A percentile compares a stretch with the other conserved stretches of the same genome.
Evolutionary conservation across 2,113 vertebrate species (phyloP).

Genomic region (Sturnira hondurensis): DNA sequence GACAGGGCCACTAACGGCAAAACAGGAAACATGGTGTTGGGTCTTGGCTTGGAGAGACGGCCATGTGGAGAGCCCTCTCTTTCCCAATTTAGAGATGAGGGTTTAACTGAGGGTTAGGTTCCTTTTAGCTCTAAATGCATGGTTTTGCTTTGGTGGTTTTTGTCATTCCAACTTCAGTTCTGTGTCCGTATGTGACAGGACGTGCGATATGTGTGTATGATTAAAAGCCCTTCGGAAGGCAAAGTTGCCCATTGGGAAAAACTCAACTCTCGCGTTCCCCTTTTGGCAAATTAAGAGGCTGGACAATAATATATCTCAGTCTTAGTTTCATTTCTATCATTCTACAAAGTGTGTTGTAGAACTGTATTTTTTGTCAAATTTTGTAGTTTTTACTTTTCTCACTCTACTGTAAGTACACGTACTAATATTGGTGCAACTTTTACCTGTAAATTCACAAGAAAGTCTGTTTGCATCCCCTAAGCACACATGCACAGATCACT

Average conservation of each 20-base stretch:
- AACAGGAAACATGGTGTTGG: not conserved
- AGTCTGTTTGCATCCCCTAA: not conserved
- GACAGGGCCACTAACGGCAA: not conserved
- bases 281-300: not conserved
- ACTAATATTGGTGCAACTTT: not conserved
- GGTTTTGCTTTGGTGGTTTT: not conserved
- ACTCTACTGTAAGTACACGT: not conserved
- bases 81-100: not conserved
- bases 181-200: accelerated
- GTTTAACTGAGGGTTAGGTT: not conserved
- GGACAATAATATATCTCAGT: not conserved
- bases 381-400: not conserved
- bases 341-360: not conserved
- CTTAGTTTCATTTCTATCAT: not conserved
- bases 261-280: not conserved
- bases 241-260: not conserved
- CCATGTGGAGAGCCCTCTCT: not conserved
- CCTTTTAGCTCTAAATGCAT: not conserved
- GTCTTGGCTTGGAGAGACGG: not conserved
- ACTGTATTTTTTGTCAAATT: not conserved
- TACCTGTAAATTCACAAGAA: not conserved
- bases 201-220: not conserved
- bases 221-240: not conserved
- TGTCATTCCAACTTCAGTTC: not conserved
- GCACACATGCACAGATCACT: not conserved